These are phyloP conservation scores for Rhinella marina DNA, from an alignment of 2,797 vertebrate genomes.

Conservation along the genomic window DNA sequence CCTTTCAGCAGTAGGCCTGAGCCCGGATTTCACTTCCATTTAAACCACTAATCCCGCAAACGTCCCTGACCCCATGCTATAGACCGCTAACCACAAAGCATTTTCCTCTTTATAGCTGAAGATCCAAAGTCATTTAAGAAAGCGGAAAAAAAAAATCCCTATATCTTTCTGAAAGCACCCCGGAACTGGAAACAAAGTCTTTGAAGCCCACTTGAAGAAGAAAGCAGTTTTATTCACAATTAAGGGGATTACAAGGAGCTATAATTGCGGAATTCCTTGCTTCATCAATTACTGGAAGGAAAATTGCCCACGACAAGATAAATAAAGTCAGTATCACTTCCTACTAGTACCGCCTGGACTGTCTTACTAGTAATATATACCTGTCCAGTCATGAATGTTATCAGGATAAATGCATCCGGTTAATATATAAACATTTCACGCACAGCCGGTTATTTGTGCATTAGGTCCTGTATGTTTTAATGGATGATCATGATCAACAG, in stretches of 20 bases:
- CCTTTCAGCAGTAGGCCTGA: slow-evolving; percentile 22
- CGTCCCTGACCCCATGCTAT: slow-evolving; percentile 29
- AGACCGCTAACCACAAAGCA: slow-evolving; percentile 36
- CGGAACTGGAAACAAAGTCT: slow-evolving; percentile 27
- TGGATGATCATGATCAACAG: slow-evolving; percentile 15
- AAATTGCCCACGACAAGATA: slow-evolving; percentile 52
- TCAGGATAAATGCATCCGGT: slow-evolving; percentile 5
- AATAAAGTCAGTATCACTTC: slow-evolving; percentile 21
- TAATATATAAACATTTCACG: background rate
- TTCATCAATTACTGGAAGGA: slow-evolving; percentile 47
- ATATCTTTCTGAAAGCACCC: slow-evolving; percentile 13
- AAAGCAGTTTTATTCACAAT: slow-evolving; percentile 54
- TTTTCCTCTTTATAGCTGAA: slow-evolving; percentile 29
- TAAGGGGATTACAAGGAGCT: slow-evolving; percentile 50
- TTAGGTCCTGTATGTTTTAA: slow-evolving; percentile 13
- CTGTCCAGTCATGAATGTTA: slow-evolving; percentile 9
- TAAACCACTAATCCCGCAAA: slow-evolving; percentile 56
- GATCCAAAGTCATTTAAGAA: slow-evolving; percentile 37
- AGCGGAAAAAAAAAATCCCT: background rate
- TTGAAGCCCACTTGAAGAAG: slow-evolving; percentile 49
- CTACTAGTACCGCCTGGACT: background rate
- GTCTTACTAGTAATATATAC: slow-evolving; percentile 20
- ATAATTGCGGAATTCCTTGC: slow-evolving; percentile 44
- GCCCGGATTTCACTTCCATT: slow-evolving; percentile 41
- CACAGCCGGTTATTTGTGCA: background rate